Evolutionary conservation across 2,888 invertebrate genomes (phyloP).

Genomic region (Rhingia rostrata): DNA sequence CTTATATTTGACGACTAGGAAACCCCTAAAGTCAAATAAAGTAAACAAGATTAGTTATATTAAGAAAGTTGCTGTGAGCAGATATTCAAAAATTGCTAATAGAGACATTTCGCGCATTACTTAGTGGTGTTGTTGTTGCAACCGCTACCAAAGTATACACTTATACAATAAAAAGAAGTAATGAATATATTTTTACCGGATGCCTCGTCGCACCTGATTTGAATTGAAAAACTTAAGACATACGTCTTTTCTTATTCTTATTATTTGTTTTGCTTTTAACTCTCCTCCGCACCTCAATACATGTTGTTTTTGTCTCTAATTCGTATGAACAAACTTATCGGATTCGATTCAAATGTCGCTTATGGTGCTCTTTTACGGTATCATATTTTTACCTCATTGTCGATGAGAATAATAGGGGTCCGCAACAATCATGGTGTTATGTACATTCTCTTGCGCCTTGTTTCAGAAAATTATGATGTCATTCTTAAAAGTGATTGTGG

Average conservation of each 20-base stretch:
- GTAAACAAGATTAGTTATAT: conserved; percentile 39
- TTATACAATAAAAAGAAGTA: conserved; percentile 69
- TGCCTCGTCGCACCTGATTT: conserved; percentile 68
- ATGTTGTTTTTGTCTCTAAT: conserved; percentile 34
- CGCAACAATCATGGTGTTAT: conserved; percentile 8
- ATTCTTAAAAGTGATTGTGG: conserved; percentile 23
- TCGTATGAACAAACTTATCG: conserved; percentile 25
- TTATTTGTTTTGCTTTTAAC: conserved; percentile 12
- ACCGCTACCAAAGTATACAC: conserved; percentile 40
- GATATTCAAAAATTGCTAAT: conserved; percentile 48
- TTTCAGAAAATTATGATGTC: conserved; percentile 55
- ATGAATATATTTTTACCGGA: conserved; percentile 73
- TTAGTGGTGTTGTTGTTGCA: conserved; percentile 26
- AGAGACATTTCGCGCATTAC: conserved; percentile 61
- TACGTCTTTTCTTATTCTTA: conserved; percentile 36
- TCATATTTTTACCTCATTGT: conserved; percentile 59
- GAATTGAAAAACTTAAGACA: conserved; percentile 65
- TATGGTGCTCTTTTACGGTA: conserved; percentile 43
- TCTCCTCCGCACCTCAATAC: conserved; percentile 1
- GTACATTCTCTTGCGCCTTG: conserved; percentile 23
- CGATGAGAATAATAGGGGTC: conserved; percentile 49
- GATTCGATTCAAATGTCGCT: conserved; percentile 49
- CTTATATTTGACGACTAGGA: conserved; percentile 42
- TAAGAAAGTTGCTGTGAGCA: conserved; percentile 14
- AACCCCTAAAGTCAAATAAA: conserved; percentile 37